These are phyloP conservation scores for Chiroxiphia lanceolata DNA, from an alignment of 2,797 vertebrate genomes.

Conservation along the genomic window DNA sequence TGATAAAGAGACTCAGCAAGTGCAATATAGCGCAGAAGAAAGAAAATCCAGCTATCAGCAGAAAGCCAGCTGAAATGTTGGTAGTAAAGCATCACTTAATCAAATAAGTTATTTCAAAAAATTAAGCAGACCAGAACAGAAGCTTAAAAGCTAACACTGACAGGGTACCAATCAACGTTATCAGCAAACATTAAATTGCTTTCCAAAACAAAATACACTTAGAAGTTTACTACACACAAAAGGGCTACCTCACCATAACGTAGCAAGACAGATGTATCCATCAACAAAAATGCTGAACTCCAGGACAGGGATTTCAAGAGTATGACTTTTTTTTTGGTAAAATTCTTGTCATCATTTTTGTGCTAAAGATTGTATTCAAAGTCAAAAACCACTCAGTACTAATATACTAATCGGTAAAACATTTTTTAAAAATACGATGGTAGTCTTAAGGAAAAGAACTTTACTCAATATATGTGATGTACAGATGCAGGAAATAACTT, in stretches of 20 bases:
- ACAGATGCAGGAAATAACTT: neutral
- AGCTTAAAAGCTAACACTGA: conserved; percentile 53
- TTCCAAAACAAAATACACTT: conserved; percentile 54
- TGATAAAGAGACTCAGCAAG: neutral
- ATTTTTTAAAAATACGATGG: neutral
- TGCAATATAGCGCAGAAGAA: neutral
- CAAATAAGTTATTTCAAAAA: conserved; percentile 56
- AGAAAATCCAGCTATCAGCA: conserved; percentile 29
- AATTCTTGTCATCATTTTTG: neutral
- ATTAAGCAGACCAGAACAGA: conserved; percentile 56
- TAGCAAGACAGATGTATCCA: neutral
- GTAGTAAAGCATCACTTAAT: conserved; percentile 54
- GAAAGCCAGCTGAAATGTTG: neutral
- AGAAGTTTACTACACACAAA: neutral
- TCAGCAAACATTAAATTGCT: conserved; percentile 55
- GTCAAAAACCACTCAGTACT: neutral
- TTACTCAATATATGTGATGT: neutral
- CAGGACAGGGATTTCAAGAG: neutral
- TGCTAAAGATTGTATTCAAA: neutral
- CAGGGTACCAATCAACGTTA: conserved; percentile 44
- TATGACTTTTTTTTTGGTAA: neutral
- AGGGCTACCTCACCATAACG: neutral
- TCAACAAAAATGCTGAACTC: neutral
- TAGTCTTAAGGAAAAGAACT: neutral
- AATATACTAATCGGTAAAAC: neutral